Base-by-base conservation (phyloP, 1,140 invertebrate species). In the Calliphora vicina region DNA sequence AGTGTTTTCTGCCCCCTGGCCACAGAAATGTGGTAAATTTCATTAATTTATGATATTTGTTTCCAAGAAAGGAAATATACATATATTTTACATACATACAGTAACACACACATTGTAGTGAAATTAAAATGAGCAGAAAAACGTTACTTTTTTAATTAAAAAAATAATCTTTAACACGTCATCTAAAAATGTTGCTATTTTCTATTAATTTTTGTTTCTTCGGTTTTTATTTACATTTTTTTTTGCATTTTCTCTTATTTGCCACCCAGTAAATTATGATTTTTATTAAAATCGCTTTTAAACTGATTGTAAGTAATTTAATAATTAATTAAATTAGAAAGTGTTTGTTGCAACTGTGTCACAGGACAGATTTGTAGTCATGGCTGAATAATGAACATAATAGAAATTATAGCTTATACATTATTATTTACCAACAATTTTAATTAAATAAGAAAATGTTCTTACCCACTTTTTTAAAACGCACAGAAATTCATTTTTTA, bases 1-100 rank as follows among this genome's bases (percentile, higher is more conserved):
- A 76, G 73, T 76, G 73, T 12, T 76, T 76, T 76, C 35, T 76
- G 73, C 73, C 73, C 73, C 73, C 29, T 76, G 29, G 35, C 73
- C 73, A 76, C 73, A 76, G 17, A 42, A 35, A 17, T 76, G 73
- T 76, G 73, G 73, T 42, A 76, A 35, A 76, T 76, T 76, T 76
- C 73, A 76, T 76, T 76, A 76, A 76, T 76, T 76, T 76, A 76
- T 76, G 73, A 42, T 35, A 74, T 29, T 74, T 15, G 25, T 74
- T 74, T 20, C 61, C 23, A 67, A 67, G 61, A 67, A 67, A 25
- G 61, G n/a, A 67, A 67, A 23, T 67, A 67, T 67, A 23, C 61
- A 67, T 1, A 67, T 23, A n/a, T n/a, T n/a, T 23, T 23, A 67
- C 61, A 67, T 23, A 67, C 20, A 67, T 23, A 67, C 61, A 61